Percentiles rank a stretch among this genome's conserved stretches.
These are phyloP conservation scores for Neogale vison DNA, from an alignment of 2,113 vertebrate species.

Conservation along the genomic window DNA sequence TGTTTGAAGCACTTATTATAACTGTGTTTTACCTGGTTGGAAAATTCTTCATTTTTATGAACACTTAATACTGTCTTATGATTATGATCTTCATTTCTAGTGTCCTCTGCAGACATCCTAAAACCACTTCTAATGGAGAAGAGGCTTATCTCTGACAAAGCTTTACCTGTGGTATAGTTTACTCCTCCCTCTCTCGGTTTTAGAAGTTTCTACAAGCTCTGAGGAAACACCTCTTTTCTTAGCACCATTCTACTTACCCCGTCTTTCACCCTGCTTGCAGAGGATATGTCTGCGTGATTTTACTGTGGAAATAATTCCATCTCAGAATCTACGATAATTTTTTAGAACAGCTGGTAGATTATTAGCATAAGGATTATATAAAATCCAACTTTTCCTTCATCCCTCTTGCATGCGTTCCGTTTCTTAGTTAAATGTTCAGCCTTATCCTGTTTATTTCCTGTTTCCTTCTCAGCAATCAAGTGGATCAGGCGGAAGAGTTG, in stretches of 20 bases:
- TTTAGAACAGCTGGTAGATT: not conserved
- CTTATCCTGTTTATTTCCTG: not conserved
- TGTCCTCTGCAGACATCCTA: not conserved
- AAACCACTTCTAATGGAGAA: conserved; percentile 14
- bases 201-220: not conserved
- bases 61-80: conserved; percentile 19
- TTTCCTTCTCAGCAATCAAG: conserved; percentile 31
- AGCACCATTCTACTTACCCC: not conserved
- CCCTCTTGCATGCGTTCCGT: not conserved
- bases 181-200: not conserved
- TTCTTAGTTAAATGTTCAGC: conserved; percentile 21
- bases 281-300: not conserved
- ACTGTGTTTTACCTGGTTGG: not conserved
- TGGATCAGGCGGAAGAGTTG: not conserved
- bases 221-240: not conserved
- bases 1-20: conserved; percentile 31
- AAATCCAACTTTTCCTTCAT: conserved; percentile 26
- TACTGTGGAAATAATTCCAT: not conserved
- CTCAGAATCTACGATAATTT: conserved; percentile 17
- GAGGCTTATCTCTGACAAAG: not conserved
- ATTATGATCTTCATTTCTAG: conserved; percentile 31
- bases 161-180: conserved; percentile 12
- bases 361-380: not conserved
- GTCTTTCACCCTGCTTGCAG: not conserved
- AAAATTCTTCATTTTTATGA: not conserved